Evolutionary conservation across 2,797 vertebrate genomes (phyloP).

Genomic region (Halcyon chelicuti): DNA sequence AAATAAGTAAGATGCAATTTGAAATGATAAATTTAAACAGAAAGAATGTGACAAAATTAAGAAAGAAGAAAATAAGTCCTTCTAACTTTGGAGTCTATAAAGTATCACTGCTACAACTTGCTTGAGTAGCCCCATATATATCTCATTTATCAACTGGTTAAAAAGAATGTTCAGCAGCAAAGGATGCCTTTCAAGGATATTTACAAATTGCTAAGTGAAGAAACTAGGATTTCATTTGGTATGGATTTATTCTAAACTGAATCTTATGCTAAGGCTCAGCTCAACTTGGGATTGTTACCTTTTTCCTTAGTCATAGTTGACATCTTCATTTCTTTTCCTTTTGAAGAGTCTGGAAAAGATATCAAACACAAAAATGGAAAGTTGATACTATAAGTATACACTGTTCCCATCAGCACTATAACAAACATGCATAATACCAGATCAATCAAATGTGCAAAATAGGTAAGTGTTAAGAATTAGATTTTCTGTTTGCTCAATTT

Average conservation of each 20-base stretch:
- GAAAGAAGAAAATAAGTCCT: neutral
- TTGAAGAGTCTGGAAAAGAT: constrained; percentile 45
- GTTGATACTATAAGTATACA: neutral
- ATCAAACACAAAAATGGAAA: neutral
- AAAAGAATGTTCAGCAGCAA: neutral
- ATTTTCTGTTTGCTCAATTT: neutral
- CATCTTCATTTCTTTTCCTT: constrained; percentile 40
- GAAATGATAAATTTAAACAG: neutral
- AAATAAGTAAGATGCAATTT: neutral
- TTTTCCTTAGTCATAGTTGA: constrained; percentile 26
- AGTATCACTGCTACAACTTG: neutral
- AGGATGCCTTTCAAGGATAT: neutral
- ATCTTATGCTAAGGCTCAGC: neutral
- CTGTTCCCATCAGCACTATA: neutral
- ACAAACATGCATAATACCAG: neutral
- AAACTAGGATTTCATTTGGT: neutral
- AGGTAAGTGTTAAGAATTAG: neutral
- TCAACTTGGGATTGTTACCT: constrained; percentile 11
- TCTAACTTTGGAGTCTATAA: neutral
- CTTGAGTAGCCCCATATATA: neutral
- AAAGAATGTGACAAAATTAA: neutral
- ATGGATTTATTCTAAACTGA: neutral
- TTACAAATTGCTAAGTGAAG: neutral
- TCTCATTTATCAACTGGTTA: neutral
- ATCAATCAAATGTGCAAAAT: neutral